Percentiles rank a stretch among this genome's conserved stretches.
Conservation (phyloP, 2,797 vertebrate species). For the Adelosebastes latens region DNA sequence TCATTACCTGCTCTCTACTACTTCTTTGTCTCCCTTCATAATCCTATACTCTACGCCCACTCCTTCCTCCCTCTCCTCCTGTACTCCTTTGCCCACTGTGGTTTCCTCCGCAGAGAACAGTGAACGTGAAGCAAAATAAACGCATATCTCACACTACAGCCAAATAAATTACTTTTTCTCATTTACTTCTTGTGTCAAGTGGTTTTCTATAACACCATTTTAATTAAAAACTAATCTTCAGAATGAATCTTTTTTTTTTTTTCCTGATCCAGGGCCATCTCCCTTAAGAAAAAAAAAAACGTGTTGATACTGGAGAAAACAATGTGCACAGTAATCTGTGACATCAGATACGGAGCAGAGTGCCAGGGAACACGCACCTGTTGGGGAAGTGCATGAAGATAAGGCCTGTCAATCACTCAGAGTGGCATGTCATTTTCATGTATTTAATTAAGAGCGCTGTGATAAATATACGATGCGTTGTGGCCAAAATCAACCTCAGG, state of each 20-base stretch:
- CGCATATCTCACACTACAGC: constrained; percentile 12
- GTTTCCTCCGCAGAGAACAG: constrained; percentile 3
- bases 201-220: constrained; percentile 36
- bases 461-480: constrained; percentile 24
- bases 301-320: constrained; percentile 32
- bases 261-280: constrained; percentile 43
- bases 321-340: constrained; percentile 35
- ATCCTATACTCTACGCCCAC: constrained; percentile 23
- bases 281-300: not conserved
- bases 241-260: constrained; percentile 42
- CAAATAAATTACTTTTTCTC: constrained; percentile 36
- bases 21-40: constrained; percentile 41
- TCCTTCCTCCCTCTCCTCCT: constrained; percentile 1
- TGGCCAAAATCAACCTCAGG: constrained; percentile 22
- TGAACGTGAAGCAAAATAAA: constrained; percentile 15
- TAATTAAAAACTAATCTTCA: constrained; percentile 70
- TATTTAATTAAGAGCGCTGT: constrained; percentile 22
- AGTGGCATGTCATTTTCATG: constrained; percentile 20
- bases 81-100: constrained; percentile 11
- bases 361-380: not conserved
- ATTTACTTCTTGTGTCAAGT: constrained; percentile 25
- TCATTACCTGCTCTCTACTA: constrained; percentile 25
- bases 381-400: constrained; percentile 35
- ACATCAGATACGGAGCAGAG: constrained; percentile 18
- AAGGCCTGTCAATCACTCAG: constrained; percentile 58